Evolutionary conservation across 2,113 vertebrate genomes (phyloP), one percentile per base, ranked within the genome.

Genomic region (Peromyscus californicus): DNA sequence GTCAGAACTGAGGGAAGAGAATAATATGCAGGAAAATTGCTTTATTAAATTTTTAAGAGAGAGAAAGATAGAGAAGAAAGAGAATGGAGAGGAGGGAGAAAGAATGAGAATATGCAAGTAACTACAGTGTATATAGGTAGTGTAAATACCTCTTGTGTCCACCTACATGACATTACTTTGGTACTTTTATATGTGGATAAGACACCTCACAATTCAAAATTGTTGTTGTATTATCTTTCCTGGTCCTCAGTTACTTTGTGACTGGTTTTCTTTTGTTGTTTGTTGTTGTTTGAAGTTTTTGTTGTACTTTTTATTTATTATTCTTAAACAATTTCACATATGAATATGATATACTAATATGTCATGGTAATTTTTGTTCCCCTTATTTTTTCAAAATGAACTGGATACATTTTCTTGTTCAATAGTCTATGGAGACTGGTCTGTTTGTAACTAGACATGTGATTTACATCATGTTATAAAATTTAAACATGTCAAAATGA

Each of bases 401-500:
- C n/a, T 69, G 26, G 16, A 8, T 87, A 42, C 11, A 13, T 65
- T 69, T 70, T 59, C 84, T 65, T 72, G 45, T 89, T 85, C 59
- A 26, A 45, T 72, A 48, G 45, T 5, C 26, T 70, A 26, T 13
- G 31, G 33, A 31, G n/a, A 39, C 72, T 67, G 51, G 39, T 16
- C 29, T 61, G 3, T 61, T 90, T 80, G 13, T 91, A 76, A 65
- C 42, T 63, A 51, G 26, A 70, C 7, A 26, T 10, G 45, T 17
- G 21, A 89, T 75, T 9, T 42, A 72, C 1, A 13, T 69, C 8
- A 36, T 67, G 8, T 22, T 78, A 67, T 79, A 69, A 42, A 4
- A 42, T 54, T 84, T 90, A 86, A 93, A 93, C 1, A 16, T 57
- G 24, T 75, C 57, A 69, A 90, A 70, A 80, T 63, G 54, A 95